These are phyloP conservation scores for Campoplex capitator DNA, from an alignment of 2,888 invertebrate species.

Conservation along the genomic window DNA sequence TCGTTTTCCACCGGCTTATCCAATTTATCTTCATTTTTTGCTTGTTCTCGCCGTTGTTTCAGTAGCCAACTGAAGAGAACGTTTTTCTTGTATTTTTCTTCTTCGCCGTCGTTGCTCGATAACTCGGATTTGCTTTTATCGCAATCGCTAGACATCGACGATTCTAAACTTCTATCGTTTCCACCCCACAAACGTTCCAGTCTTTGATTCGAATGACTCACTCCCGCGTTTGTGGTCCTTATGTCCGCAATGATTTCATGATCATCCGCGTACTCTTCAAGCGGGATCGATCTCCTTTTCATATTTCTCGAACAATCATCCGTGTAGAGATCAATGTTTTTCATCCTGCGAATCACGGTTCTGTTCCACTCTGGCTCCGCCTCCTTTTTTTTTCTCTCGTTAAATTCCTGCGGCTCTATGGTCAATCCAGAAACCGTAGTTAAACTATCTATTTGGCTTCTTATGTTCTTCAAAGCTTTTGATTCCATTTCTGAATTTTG, in stretches of 20 bases:
- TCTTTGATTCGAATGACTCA: conserved; percentile 17
- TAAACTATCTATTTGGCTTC: conserved; percentile 25
- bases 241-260: conserved; percentile 32
- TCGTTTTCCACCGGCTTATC: background rate
- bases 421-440: conserved; percentile 24
- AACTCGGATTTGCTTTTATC: background rate
- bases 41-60: background rate
- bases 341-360: background rate
- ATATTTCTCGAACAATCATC: background rate
- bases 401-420: background rate
- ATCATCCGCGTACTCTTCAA: background rate
- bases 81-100: conserved; percentile 31
- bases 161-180: background rate
- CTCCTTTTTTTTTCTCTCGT: background rate
- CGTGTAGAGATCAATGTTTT: conserved; percentile 17
- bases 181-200: conserved; percentile 21
- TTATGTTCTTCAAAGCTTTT: background rate
- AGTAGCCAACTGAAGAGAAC: conserved; percentile 20
- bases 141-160: background rate
- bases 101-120: background rate
- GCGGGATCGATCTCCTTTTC: background rate
- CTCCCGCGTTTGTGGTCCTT: background rate
- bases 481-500: background rate
- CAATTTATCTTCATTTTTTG: background rate
- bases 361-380: background rate